Base-by-base conservation (phyloP, 2,113 vertebrate species). In the Prietella phreatophila region DNA sequence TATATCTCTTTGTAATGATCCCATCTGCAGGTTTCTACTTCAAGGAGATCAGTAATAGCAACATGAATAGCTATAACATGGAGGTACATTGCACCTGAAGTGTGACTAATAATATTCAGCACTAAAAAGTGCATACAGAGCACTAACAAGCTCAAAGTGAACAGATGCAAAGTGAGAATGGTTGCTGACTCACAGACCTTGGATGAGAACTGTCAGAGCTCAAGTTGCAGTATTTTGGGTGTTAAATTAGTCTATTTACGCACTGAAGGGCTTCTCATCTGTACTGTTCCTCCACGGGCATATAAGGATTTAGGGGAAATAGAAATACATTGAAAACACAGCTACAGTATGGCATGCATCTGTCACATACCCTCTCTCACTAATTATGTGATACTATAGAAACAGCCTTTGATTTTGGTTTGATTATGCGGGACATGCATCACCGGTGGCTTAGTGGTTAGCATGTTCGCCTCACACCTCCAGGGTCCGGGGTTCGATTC, bases 221-320 rank as follows among this genome's bases (percentile, higher is more conserved):
- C 96, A 96, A 0, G 94, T 96, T 60, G 96, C 96, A 0, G 95
- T 96, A 50, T 94, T 93, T 89, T 95, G 96, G 0, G 67, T 69
- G 67, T 96, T 93, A 97, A 97, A 90, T 96, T 95, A 0, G 96
- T 96, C 0, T 94, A 95, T 88, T 97, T 95, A 86, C 94, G 92
- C 87, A 97, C 94, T 55, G 96, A 93, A 88, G 96, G 83, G 0
- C 95, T 96, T 91, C 96, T 96, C 84, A 96, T 95, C 91, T 96
- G 96, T 75, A 97, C 93, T 69, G 96, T 96, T 67, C 95, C 93
- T 0, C 96, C 96, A 3, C 92, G 96, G 86, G 15, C 5, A 47
- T 76, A 4, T 78, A 78, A 14, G 25, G 42, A 7, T 73, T 39
- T 73, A 73, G 33, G 7, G 20, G 11, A 42, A 27, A 42, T 15